Base-by-base conservation (phyloP, 2,113 vertebrate genomes). In the Apteryx mantelli region DNA sequence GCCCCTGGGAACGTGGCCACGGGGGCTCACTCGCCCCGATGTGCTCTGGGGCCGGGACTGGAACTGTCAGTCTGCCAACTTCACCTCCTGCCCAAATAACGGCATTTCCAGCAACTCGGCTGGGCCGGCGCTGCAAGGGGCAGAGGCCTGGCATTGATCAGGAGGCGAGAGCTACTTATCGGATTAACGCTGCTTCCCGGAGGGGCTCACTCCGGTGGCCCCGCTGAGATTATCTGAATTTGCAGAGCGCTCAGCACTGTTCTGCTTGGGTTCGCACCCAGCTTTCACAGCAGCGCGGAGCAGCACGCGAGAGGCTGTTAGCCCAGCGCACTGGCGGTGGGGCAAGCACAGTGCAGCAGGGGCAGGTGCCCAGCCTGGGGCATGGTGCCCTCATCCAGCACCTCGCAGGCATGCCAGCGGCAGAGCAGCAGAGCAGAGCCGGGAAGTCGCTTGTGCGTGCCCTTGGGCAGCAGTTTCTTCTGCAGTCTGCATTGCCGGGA, bases 281-380 rank as follows among this genome's bases (percentile, higher is more conserved):
- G 50, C 2, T 4, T 52, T 42, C 5, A 15, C 60, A 68, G 56
- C 50, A 93, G 65, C 38, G 11, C 14, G 24, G 60, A 56, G 61
- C n/a, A 42, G 42, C 1, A 4, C 0, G 0, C 52, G 48, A 56
- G 58, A 76, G 24, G 73, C 25, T 0, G 0, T 7, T 36, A 44
- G 40, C 28, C 52, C 1, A 0, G 53, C 20, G 42, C 34, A 7
- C 11, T 0, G 0, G 13, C 36, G 46, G 3, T 4, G 2, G 55
- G 42, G 65, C 17, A 75, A 76, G 83, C 64, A 14, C 58, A 0
- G 0, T 9, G 5, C 25, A 70, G 84, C 69, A 52, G 30, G 4
- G 26, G 13, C 36, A 25, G 28, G 40, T 46, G 65, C 26, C 28
- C 60, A 84, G 34, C 40, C 22, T 0, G 0, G 5, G 36, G 12